A percentile compares a stretch with the other conserved stretches of the same genome.
Evolutionary conservation across 2,113 vertebrate species (phyloP).

Genomic region (Pygoscelis antarcticus): DNA sequence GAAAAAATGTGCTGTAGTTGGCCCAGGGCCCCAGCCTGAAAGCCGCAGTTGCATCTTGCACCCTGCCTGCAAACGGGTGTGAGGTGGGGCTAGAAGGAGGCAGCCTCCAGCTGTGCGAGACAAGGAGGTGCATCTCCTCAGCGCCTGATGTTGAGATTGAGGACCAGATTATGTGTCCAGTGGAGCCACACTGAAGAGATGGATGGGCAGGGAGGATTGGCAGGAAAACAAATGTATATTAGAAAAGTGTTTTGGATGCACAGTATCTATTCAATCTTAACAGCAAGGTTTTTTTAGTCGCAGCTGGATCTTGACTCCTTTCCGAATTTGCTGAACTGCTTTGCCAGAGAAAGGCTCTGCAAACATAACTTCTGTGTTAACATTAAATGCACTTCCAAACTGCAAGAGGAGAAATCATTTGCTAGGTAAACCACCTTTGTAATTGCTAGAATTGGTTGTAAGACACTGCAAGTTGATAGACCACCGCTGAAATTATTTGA

Average conservation of each 20-base stretch:
- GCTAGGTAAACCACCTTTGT: fast-evolving
- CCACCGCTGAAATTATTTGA: background rate
- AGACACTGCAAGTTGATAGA: background rate
- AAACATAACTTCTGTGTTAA: background rate
- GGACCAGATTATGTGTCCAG: background rate
- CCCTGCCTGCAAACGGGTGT: background rate
- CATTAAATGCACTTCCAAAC: background rate
- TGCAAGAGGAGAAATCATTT: background rate
- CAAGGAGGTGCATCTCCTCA: background rate
- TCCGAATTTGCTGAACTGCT: background rate
- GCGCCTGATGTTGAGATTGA: background rate
- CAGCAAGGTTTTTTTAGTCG: background rate
- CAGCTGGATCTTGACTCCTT: background rate
- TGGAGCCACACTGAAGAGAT: background rate
- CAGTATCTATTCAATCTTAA: background rate
- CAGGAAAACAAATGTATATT: background rate
- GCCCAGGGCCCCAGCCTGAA: background rate
- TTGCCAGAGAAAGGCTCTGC: background rate
- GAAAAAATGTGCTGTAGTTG: background rate
- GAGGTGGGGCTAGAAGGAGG: background rate
- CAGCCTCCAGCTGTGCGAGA: background rate
- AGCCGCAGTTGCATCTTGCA: background rate
- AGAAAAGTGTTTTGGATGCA: background rate
- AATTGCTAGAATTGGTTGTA: background rate
- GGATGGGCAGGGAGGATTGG: background rate